Evolutionary conservation across 2,113 vertebrate genomes (phyloP).

Genomic region (Daubentonia madagascariensis): DNA sequence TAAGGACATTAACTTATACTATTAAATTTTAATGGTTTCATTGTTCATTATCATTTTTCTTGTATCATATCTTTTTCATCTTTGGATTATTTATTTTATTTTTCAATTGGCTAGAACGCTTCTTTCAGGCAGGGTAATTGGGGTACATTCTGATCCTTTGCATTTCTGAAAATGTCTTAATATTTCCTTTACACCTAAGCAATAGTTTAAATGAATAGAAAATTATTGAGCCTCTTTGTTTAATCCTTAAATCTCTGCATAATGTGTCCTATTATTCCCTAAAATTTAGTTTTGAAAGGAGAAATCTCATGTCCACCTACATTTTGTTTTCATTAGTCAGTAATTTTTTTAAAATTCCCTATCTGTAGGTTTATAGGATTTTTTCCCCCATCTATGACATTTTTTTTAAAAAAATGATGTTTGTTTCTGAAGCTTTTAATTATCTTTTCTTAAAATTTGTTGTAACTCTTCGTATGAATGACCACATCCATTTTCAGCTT

Average conservation of each 20-base stretch:
- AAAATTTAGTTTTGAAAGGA: not conserved
- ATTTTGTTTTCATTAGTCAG: not conserved
- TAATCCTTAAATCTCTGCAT: not conserved
- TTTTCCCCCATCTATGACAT: not conserved
- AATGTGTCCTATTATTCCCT: not conserved
- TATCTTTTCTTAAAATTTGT: not conserved
- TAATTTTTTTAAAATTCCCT: not conserved
- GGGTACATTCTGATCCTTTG: not conserved
- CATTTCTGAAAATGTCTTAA: not conserved
- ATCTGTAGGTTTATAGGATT: not conserved
- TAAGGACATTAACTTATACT: not conserved
- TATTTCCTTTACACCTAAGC: not conserved
- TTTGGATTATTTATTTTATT: not conserved
- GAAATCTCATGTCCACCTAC: not conserved
- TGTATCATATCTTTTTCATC: not conserved
- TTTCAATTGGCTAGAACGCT: not conserved
- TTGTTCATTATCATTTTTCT: not conserved
- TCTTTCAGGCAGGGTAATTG: not conserved
- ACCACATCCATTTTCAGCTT: not conserved
- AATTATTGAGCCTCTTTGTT: not conserved
- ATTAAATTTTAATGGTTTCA: not conserved
- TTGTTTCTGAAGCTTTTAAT: not conserved
- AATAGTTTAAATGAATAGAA: not conserved
- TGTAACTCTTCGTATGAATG: not conserved
- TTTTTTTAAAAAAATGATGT: not conserved